Evolutionary conservation across 2,113 vertebrate genomes (phyloP), one percentile per base, ranked within the genome.

Genomic region (Chelonoidis abingdonii): DNA sequence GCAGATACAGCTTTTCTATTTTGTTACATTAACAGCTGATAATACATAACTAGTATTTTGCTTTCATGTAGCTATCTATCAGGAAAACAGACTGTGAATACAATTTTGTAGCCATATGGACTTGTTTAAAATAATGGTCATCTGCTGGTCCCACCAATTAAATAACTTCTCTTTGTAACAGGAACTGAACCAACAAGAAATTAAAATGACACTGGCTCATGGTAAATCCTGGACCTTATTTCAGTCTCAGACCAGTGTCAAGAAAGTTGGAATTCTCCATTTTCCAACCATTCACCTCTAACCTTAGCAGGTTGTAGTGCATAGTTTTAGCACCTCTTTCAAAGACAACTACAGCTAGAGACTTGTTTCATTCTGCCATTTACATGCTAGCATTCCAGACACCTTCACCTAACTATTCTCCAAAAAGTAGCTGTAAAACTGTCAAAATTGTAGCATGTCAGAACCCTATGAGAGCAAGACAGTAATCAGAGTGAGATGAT

Each of bases 241-340:
- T 54, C 7, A 22, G 41, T 13, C 12, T 75, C 83, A n/a, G 49
- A 38, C 54, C n/a, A 8, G 4, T 1, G 2, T 21, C 38, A 21
- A 52, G 49, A 0, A 1, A 50, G 50, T 0, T 16, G 57, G 5
- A 10, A 72, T 5, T 38, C 72, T 52, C 21, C 47, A 16, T 0
- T 49, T 21, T 0, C 47, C 6, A 0, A 5, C 65, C 65, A 6
- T 22, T 22, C 72, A 59, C 29, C 10, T 41, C n/a, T 50, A n/a
- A 0, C 12, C 3, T 2, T 1, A 50, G 31, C 35, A 62, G 41
- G 14, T 17, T 16, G 10, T 0, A 22, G 41, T 17, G 52, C 29
- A 24, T 25, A 56, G 19, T 3, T 85, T 22, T 78, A 38, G 52
- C 75, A 47, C 10, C 21, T 35, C 38, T 27, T 65, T 59, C 29